Evolutionary conservation across 2,113 vertebrate species (phyloP), one percentile per base, ranked within the genome.

Genomic region (Xiphophorus hellerii): DNA sequence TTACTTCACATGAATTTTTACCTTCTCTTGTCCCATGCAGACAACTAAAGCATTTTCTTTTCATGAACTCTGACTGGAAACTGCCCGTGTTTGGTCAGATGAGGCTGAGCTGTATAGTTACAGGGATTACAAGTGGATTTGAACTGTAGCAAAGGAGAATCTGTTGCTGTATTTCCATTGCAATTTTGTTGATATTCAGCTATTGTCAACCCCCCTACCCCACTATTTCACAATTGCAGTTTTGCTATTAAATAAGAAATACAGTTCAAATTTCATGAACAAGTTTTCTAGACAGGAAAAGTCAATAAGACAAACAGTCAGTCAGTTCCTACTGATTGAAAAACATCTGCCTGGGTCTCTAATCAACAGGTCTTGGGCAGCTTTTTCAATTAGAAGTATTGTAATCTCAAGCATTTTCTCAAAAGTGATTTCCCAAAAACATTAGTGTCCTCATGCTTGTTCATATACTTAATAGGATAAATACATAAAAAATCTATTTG

Each of bases 1-100:
- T 66, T 39, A 12, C 35, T 78, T 71, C 51, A 64, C 0, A 29
- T 27, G 5, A 8, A 39, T 27, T 82, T 83, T 17, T 25, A 58
- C 5, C 7, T 25, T 8, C 0, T n/a, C 22, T 10, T n/a, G 25
- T 8, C 22, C 51, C 8, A 58, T 58, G 10, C 51, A 25, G 22
- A 6, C 74, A 62, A 29, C 25, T 27, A 0, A 13, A 61, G 17
- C 17, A 20, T 48, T 17, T 48, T 48, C 1, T 48, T 48, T 48
- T n/a, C 6, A 54, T 22, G 4, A 20, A 8, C 7, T 22, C 2
- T 2, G 6, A 20, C 44, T 48, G 17, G 44, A 48, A 48, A 48
- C n/a, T 17, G 44, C 13, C 44, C 5, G 1, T 7, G 7, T 58
- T 58, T 25, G 51, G 51, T 58, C 51, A 58, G 51, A 25, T 9